Evolutionary conservation across 2,797 vertebrate genomes (phyloP), one percentile per base, ranked within the genome.

Genomic region (Knipowitschia caucasica): DNA sequence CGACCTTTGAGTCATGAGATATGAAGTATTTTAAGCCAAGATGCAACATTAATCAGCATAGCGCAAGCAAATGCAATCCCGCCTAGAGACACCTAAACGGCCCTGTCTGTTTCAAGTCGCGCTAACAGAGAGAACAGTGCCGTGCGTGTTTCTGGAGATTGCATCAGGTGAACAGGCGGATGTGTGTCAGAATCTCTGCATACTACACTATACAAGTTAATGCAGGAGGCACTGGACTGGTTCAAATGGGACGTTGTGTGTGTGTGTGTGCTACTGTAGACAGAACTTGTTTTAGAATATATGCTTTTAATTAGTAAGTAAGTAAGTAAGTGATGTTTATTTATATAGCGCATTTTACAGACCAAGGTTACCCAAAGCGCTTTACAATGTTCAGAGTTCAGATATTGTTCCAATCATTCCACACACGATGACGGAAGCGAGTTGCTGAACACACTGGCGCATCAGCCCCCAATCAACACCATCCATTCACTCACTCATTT

Each of bases 1-100:
- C 59, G 62, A 60, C 53, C 24, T 34, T 14, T 51, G 44, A 70
- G 64, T 67, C 70, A 62, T 9, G 46, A 51, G 67, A 72, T 77
- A 81, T 81, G 78, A 75, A 78, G 64, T 61, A 75, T 77, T 60
- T 70, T 60, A 77, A 34, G 71, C 71, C 78, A 74, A 21, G 43
- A 77, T 81, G 80, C 80, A 83, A 85, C 84, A 78, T 88, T 85
- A 80, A 88, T 85, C 75, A 74, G 77, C 77, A 65, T 79, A 70
- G 75, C n/a, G 84, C 81, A 88, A 86, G 80, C 75, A 77, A 80
- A 77, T 3, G 86, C 77, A 88, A 88, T 80, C 69, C 24, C 49
- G 78, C 70, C 68, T 23, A 23, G 56, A 82, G 80, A 81, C 77
- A 31, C 56, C 63, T 81, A 75, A 81, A 83, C 42, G 71, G 53